Evolutionary conservation across 92 coral and sea anemone species (phyloP).

Genomic region (Heteractis magnifica): DNA sequence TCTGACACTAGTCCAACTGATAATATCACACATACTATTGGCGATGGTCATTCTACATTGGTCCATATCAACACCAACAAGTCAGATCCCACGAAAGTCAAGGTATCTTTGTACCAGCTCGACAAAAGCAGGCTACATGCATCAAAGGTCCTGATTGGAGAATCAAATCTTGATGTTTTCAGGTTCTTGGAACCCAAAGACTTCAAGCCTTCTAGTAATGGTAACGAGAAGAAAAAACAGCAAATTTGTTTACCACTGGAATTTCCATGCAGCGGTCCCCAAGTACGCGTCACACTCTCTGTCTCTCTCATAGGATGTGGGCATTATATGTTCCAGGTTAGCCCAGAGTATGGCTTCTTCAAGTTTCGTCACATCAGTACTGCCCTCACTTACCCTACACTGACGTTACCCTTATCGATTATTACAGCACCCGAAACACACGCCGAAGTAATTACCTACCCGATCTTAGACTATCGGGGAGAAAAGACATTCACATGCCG

Average conservation of each 20-base stretch:
- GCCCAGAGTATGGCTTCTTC: conserved; percentile 28
- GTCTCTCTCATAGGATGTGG: conserved; percentile 12
- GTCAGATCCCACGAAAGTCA: conserved; percentile 28
- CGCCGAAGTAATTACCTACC: conserved; percentile 39
- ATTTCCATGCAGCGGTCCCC: conserved; percentile 9
- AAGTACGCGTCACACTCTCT: conserved; percentile 2
- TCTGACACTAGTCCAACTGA: background rate
- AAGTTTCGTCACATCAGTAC: conserved; percentile 13
- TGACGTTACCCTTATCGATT: conserved; percentile 10
- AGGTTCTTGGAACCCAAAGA: conserved; percentile 17
- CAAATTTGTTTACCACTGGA: conserved; percentile 7
- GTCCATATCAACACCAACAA: conserved; percentile 37
- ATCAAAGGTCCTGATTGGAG: conserved; percentile 20
- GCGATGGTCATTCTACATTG: conserved; percentile 39
- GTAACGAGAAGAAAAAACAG: background rate
- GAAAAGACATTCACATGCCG: conserved; percentile 46
- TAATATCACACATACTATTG: conserved; percentile 17
- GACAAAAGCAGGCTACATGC: conserved; percentile 18
- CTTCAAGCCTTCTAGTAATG: background rate
- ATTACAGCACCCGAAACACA: conserved; percentile 5
- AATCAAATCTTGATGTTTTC: conserved; percentile 17
- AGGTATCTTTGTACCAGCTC: conserved; percentile 40
- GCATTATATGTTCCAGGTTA: conserved; percentile 11
- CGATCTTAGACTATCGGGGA: conserved; percentile 40
- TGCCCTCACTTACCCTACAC: conserved; percentile 18